phyloP scores from a whole-genome alignment of 2,888 invertebrate genomes.

The Acanthosepion esculentum region DNA sequence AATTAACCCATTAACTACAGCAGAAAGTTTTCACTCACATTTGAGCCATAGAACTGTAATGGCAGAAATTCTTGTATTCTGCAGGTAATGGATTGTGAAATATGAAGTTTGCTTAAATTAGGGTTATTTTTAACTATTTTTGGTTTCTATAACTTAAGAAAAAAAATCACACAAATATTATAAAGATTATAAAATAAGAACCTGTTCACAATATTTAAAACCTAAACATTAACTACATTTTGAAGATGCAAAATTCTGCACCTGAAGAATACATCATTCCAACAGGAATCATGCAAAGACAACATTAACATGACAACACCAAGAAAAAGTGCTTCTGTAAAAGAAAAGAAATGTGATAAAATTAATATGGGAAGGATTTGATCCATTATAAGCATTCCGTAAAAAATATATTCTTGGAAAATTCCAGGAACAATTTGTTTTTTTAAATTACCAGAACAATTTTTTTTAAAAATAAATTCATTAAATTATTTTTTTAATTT shows the following conservation, averaged over 20 bases:
- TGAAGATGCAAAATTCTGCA: neutral
- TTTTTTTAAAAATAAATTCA: neutral
- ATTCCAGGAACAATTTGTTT: neutral
- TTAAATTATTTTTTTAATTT: neutral
- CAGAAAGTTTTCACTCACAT: no score
- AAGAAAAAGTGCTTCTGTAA: slow-evolving; percentile 14
- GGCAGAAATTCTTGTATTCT: no score
- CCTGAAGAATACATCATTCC: neutral
- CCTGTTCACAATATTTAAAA: neutral
- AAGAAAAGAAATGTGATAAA: neutral
- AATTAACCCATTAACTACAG: no score
- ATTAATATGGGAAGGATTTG: neutral
- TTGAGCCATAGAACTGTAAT: no score
- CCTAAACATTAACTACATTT: neutral
- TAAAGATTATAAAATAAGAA: neutral
- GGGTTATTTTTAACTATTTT: no score
- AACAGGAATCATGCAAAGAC: neutral
- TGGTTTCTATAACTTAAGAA: no score
- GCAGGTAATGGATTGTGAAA: neutral
- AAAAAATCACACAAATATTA: neutral
- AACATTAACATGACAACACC: neutral
- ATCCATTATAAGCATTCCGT: neutral
- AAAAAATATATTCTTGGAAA: neutral
- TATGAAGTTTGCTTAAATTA: neutral
- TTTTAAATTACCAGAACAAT: no score